Evolutionary conservation across 2,888 invertebrate species (phyloP).

Genomic region (Cataglyphis altisquamis): DNA sequence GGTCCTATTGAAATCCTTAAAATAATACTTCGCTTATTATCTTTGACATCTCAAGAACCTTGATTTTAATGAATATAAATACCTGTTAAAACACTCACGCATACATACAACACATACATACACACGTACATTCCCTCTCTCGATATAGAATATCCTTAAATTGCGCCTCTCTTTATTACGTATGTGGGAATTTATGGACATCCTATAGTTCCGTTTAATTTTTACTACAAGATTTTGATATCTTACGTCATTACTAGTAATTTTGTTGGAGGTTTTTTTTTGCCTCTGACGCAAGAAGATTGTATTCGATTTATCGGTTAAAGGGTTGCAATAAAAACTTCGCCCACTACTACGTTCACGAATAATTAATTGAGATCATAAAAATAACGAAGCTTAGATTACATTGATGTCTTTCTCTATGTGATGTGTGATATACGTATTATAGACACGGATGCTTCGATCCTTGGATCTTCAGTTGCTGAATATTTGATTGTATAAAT

Average conservation of each 20-base stretch:
- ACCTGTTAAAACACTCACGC: no score
- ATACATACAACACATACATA: background rate
- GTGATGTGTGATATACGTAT: constrained; percentile 53
- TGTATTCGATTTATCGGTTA: constrained; percentile 23
- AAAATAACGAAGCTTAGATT: constrained; percentile 57
- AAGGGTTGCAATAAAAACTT: constrained; percentile 39
- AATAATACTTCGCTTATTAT: background rate
- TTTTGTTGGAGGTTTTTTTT: background rate
- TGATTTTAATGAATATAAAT: constrained; percentile 4
- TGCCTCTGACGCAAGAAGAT: background rate
- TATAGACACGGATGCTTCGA: constrained; percentile 44
- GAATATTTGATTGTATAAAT: constrained; percentile 15
- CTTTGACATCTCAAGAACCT: background rate
- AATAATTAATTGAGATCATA: constrained; percentile 45
- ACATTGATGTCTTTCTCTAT: constrained; percentile 47
- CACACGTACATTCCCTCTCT: background rate
- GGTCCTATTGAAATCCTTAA: background rate
- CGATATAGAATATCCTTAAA: constrained; percentile 8
- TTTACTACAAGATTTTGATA: background rate
- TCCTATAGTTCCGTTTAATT: background rate
- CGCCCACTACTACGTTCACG: constrained; percentile 20
- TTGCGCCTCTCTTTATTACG: background rate
- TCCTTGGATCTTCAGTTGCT: constrained; percentile 47
- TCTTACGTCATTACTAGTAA: background rate
- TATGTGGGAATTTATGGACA: background rate